phyloP scores from a whole-genome alignment of 2,888 invertebrate genomes.

The Notodonta dromedarius region DNA sequence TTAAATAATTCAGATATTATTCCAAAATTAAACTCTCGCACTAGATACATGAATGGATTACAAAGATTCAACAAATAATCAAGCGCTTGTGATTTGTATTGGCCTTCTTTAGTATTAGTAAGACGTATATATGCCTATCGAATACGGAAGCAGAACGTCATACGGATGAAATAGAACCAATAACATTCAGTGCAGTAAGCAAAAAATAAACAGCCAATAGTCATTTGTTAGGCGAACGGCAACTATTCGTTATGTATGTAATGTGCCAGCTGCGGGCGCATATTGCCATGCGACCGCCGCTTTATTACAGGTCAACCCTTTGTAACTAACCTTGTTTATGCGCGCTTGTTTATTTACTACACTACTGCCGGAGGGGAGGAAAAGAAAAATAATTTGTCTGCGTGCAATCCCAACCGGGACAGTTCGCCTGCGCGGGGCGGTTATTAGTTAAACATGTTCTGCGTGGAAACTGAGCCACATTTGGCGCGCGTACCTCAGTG shows the following conservation, averaged over 20 bases:
- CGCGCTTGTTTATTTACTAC: background rate
- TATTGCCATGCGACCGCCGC: background rate
- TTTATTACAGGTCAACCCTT: background rate
- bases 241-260: background rate
- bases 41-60: no score
- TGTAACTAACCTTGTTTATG: slow-evolving; percentile 3
- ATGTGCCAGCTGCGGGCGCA: background rate
- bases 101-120: no score
- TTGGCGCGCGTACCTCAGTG: background rate
- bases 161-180: background rate
- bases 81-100: no score
- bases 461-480: background rate
- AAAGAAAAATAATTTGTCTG: background rate
- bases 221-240: background rate
- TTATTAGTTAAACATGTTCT: background rate
- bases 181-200: background rate
- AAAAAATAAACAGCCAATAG: background rate
- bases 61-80: no score
- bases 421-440: background rate
- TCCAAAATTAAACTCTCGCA: no score
- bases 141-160: background rate
- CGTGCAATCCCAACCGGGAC: background rate
- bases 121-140: background rate
- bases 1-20: no score
- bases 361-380: background rate